Conservation (phyloP, 2,113 vertebrate genomes). For the Scopus umbretta region DNA sequence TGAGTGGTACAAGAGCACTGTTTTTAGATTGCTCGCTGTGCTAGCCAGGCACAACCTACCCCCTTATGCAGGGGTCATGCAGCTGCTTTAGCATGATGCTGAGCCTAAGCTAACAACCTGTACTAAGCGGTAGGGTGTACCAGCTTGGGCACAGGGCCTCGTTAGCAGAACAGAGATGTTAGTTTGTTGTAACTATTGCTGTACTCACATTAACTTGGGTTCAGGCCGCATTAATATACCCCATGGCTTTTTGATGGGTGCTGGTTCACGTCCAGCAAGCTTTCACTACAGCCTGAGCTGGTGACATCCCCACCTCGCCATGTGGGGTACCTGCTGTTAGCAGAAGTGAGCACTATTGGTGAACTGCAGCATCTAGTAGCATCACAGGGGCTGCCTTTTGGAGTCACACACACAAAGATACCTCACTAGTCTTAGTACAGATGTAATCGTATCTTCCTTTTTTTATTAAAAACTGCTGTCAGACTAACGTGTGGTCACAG, state of each 20-base stretch:
- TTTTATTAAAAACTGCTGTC: neutral
- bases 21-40: neutral
- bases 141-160: neutral
- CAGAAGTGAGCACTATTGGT: neutral
- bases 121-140: neutral
- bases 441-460: neutral
- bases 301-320: rapidly evolving
- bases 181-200: neutral
- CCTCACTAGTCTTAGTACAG: neutral
- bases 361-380: neutral
- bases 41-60: neutral
- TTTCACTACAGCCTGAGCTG: neutral
- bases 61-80: rapidly evolving
- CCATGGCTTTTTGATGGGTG: neutral
- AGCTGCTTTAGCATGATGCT: rapidly evolving
- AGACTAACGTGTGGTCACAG: neutral
- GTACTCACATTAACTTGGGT: neutral
- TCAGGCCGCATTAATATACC: neutral
- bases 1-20: neutral
- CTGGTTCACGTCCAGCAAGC: neutral
- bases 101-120: rapidly evolving
- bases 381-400: neutral
- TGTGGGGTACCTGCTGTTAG: neutral
- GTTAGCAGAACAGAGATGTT: neutral
- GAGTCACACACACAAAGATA: too few relatives aligned